These are phyloP conservation scores for Caenorhabditis tropicalis DNA, from an alignment of 1,140 invertebrate species.

Conservation along the genomic window DNA sequence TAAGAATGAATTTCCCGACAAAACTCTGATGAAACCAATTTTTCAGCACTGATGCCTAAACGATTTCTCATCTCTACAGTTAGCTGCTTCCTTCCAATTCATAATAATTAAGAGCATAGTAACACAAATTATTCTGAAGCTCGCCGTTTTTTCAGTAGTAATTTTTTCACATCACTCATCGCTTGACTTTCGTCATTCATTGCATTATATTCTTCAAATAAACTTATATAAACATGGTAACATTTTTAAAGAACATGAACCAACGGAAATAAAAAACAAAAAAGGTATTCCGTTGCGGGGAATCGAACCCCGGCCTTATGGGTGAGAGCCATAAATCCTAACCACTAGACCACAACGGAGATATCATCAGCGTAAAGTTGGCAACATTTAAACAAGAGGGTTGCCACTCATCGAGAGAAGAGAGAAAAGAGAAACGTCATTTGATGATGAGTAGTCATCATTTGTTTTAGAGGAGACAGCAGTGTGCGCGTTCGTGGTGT, in stretches of 20 bases:
- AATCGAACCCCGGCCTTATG: slow-evolving; percentile 84
- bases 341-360: slow-evolving; percentile 73
- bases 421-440: neutral
- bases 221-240: too few relatives aligned
- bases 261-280: neutral
- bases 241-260: neutral
- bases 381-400: neutral
- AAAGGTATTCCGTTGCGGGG: slow-evolving; percentile 77
- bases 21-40: neutral
- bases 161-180: too few relatives aligned
- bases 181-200: neutral
- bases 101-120: neutral
- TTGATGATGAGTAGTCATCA: neutral
- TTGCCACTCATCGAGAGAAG: neutral
- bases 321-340: slow-evolving; percentile 85
- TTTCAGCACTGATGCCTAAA: slow-evolving; percentile 28
- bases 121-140: neutral
- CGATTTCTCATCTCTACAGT: neutral
- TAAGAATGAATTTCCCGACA: neutral
- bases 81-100: neutral
- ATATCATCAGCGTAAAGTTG: neutral
- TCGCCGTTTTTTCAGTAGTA: neutral
- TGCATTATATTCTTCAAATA: neutral
- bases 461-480: neutral
- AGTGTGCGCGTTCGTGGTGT: slow-evolving; percentile 45